Evolutionary conservation across 2,113 vertebrate genomes (phyloP), one percentile per base, ranked within the genome.

Genomic region (Bubalus kerabau): DNA sequence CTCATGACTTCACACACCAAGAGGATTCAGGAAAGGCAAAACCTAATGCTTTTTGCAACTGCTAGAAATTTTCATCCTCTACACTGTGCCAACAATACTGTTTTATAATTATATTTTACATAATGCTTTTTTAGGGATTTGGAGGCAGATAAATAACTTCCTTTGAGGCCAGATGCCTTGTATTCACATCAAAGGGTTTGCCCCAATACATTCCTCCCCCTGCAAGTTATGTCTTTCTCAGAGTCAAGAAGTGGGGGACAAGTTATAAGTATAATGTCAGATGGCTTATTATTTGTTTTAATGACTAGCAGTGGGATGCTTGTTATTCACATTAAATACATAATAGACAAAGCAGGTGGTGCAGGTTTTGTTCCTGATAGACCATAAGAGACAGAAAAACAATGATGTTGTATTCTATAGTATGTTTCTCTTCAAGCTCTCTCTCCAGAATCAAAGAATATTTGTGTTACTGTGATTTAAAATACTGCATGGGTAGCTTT

Each of bases 301-400:
- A 96, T 97, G 96, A 97, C 81, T 43, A 40, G 92, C 85, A 81
- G 92, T 82, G 86, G 83, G 95, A 97, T 87, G 90, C 87, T 98
- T 97, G 95, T 96, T 98, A 98, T 96, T 98, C 96, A 94, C 97
- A 97, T 98, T 97, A 98, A 96, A 95, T 43, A 97, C 46, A 93
- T 97, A 98, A 98, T 94, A 92, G 91, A 93, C 87, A 92, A 95
- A 97, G 97, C 98, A 98, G 98, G 97, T 97, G 97, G 97, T 98
- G 87, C 64, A 21, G 23, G 60, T 98, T 97, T 96, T 84, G 78
- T 91, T 92, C 57, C n/a, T 90, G 83, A 97, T 85, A 85, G 96
- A 97, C 93, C 94, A 43, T 96, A 91, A 97, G 89, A 97, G 97
- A 80, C 78, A 87, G 64, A 94, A 97, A 97, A 87, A 93, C 32